Evolutionary conservation across 2,888 invertebrate species (phyloP).

Genomic region (Oxyteleia sp.): DNA sequence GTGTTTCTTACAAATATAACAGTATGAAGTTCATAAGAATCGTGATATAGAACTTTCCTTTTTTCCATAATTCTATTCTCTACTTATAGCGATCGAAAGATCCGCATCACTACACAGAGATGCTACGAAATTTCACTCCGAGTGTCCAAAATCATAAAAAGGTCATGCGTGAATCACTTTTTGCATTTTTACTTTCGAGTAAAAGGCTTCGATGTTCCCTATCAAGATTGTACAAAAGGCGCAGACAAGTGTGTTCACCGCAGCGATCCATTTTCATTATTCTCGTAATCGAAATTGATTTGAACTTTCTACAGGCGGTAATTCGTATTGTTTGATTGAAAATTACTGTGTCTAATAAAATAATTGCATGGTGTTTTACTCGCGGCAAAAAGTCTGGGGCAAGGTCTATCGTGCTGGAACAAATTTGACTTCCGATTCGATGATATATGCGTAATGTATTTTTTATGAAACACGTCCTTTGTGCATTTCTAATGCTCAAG

Average conservation of each 20-base stretch:
- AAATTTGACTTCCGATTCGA: constrained; percentile 6
- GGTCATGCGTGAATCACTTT: constrained; percentile 50
- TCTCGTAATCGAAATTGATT: constrained; percentile 39
- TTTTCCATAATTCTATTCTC: constrained; percentile 57
- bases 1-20: constrained; percentile 52
- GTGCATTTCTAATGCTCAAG: constrained; percentile 19
- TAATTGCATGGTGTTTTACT: constrained; percentile 15
- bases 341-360: constrained; percentile 23
- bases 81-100: constrained; percentile 36
- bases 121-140: constrained; percentile 51
- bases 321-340: constrained; percentile 20
- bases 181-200: constrained; percentile 50
- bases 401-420: constrained; percentile 8
- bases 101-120: constrained; percentile 38
- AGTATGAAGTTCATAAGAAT: constrained; percentile 29
- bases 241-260: background rate
- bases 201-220: constrained; percentile 19
- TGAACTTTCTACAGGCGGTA: constrained; percentile 23
- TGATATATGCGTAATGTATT: constrained; percentile 13
- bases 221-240: constrained; percentile 9
- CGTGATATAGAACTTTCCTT: constrained; percentile 53
- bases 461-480: constrained; percentile 16
- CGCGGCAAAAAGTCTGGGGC: constrained; percentile 4
- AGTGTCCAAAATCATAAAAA: constrained; percentile 50
- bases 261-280: constrained; percentile 35